These are phyloP conservation scores for Ormyrus rosae DNA, from an alignment of 2,888 invertebrate species.

Conservation along the genomic window DNA sequence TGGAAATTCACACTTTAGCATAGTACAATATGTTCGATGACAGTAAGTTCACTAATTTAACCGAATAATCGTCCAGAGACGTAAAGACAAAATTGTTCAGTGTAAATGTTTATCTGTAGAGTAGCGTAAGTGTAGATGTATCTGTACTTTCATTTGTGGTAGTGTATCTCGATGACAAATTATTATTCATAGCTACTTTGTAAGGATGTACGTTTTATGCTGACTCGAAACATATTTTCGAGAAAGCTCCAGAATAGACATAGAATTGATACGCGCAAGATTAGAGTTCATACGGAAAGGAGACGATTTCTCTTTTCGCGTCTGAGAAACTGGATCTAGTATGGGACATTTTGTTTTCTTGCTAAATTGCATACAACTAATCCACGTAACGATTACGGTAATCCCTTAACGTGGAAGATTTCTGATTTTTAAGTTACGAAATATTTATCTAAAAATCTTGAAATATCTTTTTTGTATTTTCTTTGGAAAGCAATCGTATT, in stretches of 20 bases:
- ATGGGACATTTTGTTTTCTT: constrained; percentile 36
- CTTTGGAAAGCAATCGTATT: constrained; percentile 19
- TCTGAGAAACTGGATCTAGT: constrained; percentile 43
- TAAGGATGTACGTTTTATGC: constrained; percentile 46
- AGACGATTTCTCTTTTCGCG: constrained; percentile 12
- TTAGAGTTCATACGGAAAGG: constrained; percentile 36
- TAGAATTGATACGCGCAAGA: constrained; percentile 52
- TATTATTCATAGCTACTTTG: constrained; percentile 48
- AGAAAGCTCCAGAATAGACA: constrained; percentile 52
- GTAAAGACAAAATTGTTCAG: constrained; percentile 42
- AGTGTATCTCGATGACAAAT: constrained; percentile 36
- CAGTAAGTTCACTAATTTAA: constrained; percentile 54
- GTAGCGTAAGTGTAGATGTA: constrained; percentile 5
- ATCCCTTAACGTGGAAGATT: constrained; percentile 32
- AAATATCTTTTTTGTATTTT: constrained; percentile 9
- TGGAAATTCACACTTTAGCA: constrained; percentile 51
- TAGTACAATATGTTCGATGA: constrained; percentile 49
- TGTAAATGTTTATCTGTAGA: constrained; percentile 2
- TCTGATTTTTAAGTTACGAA: constrained; percentile 38
- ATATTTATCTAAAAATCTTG: constrained; percentile 46
- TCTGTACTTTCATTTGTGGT: constrained; percentile 10
- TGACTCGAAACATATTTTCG: constrained; percentile 46
- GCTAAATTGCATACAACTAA: constrained; percentile 52
- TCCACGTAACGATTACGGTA: constrained; percentile 49
- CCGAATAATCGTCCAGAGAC: constrained; percentile 43